Percentiles rank a stretch among this genome's conserved stretches.
Evolutionary conservation across 2,888 invertebrate species (phyloP).

Genomic region (Amblyjoppa fuscipennis): DNA sequence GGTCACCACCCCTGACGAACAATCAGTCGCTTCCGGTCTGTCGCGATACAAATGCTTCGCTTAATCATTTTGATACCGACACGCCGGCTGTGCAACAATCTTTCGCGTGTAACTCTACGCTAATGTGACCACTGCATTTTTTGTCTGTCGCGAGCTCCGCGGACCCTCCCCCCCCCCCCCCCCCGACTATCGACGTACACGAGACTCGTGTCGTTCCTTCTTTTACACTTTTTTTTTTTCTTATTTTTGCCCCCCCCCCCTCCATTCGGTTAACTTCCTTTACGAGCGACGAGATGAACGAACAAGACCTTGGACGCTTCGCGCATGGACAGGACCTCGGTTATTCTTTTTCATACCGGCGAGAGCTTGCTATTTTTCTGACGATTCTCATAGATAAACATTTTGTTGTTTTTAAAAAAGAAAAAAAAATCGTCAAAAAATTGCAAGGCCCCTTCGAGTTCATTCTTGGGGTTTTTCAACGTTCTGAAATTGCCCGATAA

Average conservation of each 20-base stretch:
- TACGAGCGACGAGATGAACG: constrained; percentile 22
- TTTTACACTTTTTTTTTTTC: neutral
- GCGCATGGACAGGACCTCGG: neutral
- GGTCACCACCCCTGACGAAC: constrained; percentile 82
- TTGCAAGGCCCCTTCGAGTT: too few relatives aligned
- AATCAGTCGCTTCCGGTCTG: constrained; percentile 83
- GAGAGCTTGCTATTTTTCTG: neutral
- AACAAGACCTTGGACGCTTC: constrained; percentile 41
- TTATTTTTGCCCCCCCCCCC: too few relatives aligned
- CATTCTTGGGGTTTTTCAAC: too few relatives aligned
- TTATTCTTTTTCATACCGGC: neutral
- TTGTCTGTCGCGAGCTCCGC: neutral
- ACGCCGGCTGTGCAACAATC: constrained; percentile 20
- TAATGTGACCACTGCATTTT: neutral
- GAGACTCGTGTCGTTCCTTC: constrained; percentile 7
- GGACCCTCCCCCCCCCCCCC: neutral
- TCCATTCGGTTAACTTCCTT: constrained; percentile 29
- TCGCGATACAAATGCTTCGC: constrained; percentile 72
- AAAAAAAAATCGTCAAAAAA: too few relatives aligned
- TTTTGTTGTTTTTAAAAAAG: too few relatives aligned
- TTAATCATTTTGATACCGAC: constrained; percentile 82
- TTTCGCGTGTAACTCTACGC: constrained; percentile 28
- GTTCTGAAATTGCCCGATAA: too few relatives aligned
- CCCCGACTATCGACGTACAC: constrained; percentile 19
- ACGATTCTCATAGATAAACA: neutral